These are phyloP conservation scores for Riptortus pedestris DNA, from an alignment of 1,140 invertebrate genomes.

Conservation along the genomic window DNA sequence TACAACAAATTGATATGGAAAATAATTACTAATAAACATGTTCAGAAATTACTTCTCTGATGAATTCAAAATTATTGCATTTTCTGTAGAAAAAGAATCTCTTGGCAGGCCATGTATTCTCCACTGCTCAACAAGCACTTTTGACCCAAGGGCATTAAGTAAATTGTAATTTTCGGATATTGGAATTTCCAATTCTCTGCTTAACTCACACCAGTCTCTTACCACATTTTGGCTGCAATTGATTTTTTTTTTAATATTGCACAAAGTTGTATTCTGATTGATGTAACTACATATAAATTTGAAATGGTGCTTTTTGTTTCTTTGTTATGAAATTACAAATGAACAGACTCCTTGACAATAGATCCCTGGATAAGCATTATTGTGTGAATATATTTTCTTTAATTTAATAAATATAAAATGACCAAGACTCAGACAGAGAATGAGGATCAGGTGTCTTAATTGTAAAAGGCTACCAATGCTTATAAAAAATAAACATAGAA, in stretches of 20 bases:
- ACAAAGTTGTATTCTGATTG: not conserved
- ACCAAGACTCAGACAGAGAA: too few relatives aligned
- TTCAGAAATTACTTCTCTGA: not conserved
- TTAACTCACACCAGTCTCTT: conserved; percentile 57
- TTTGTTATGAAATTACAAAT: too few relatives aligned
- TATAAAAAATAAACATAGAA: too few relatives aligned
- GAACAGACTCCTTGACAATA: too few relatives aligned
- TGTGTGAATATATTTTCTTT: too few relatives aligned
- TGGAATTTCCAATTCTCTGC: conserved; percentile 59
- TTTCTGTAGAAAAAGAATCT: conserved; percentile 83
- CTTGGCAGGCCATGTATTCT: conserved; percentile 74
- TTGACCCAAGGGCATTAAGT: conserved; percentile 62
- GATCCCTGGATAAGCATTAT: too few relatives aligned
- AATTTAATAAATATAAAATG: too few relatives aligned
- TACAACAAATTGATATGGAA: not conserved
- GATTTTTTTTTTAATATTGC: too few relatives aligned
- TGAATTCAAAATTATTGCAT: conserved; percentile 59
- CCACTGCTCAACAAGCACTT: conserved; percentile 79
- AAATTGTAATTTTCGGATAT: conserved; percentile 64
- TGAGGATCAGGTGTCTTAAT: too few relatives aligned
- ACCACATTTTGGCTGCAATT: conserved; percentile 34
- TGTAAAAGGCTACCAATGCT: too few relatives aligned
- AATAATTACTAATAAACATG: not conserved
- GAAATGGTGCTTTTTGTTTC: too few relatives aligned
- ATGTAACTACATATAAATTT: too few relatives aligned